These are phyloP conservation scores for Cairina moschata DNA, from an alignment of 2,113 vertebrate genomes.

Conservation along the genomic window DNA sequence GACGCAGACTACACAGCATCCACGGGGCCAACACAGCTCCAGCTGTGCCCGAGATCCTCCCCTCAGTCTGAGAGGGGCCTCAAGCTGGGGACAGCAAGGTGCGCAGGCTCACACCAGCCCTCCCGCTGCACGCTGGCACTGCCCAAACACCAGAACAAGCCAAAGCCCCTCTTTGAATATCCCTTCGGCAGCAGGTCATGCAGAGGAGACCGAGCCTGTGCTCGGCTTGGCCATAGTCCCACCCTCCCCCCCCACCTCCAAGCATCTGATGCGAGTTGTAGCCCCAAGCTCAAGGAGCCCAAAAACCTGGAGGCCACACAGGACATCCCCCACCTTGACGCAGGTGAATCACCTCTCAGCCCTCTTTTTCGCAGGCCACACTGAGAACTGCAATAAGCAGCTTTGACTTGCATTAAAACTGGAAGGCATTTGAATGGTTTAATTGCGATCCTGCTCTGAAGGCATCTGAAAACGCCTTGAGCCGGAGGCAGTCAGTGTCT, in stretches of 20 bases:
- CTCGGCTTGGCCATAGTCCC: background rate
- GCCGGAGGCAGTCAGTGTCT: background rate
- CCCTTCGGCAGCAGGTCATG: background rate
- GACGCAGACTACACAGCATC: accelerated
- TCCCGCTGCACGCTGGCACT: background rate
- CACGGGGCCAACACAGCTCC: accelerated
- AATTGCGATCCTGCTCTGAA: background rate
- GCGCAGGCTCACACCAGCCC: background rate
- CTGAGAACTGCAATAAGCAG: background rate
- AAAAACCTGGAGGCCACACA: background rate
- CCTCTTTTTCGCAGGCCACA: accelerated
- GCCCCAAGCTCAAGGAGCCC: background rate
- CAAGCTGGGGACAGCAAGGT: accelerated
- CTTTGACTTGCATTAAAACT: background rate
- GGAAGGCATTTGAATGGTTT: background rate
- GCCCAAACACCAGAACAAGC: background rate
- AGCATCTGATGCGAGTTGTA: accelerated
- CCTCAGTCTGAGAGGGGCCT: background rate
- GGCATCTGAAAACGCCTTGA: background rate
- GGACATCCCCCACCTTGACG: accelerated
- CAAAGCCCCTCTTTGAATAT: background rate
- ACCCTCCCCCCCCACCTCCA: background rate
- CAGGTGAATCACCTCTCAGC: background rate
- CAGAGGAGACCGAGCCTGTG: background rate
- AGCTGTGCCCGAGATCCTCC: background rate